Evolutionary conservation across 2,888 invertebrate genomes (phyloP), one percentile per base, ranked within the genome.

Genomic region (Anthrax anthrax): DNA sequence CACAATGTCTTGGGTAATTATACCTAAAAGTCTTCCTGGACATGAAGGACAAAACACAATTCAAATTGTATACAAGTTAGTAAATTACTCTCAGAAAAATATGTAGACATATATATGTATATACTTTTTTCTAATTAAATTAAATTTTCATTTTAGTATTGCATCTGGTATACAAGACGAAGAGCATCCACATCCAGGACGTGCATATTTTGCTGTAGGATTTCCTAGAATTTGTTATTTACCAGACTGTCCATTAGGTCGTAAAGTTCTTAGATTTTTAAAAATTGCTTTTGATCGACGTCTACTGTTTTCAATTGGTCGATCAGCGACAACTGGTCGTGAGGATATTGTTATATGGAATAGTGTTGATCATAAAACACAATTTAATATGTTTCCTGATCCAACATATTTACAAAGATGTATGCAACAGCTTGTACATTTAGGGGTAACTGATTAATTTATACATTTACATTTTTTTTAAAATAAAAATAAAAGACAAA

Each of bases 341-440:
- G 84, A 87, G 62, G 86, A 92, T 70, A 88, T 90, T 50, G 86
- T 94, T 46, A 81, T 89, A 40, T 95, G 95, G 95, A 87, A 87
- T 62, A 82, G 80, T 59, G 83, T 89, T 50, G 88, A 88, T 59
- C 89, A 89, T 63, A 88, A 88, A 67, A 88, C 88, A 48, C 80
- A 83, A 64, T 70, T 78, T 23, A 79, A 78, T 46, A 81, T 83
- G 54, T 86, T 82, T 65, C 86, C 87, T 3, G 87, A 87, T 69
- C 76, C 78, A 4, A 78, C 76, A 50, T 88, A 86, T 65, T 70
- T 88, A 54, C 80, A 79, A 57, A 75, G 70, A 46, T 65, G 67
- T 49, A 64, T 70, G 62, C 67, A 69, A 45, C 70, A 70, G 55
- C 55, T 70, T 50, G 65, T 69, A 45, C 69, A 70, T 58, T 56